These are phyloP conservation scores for Rhizoglyphus robini DNA, from an alignment of 1,140 invertebrate species.

Conservation along the genomic window DNA sequence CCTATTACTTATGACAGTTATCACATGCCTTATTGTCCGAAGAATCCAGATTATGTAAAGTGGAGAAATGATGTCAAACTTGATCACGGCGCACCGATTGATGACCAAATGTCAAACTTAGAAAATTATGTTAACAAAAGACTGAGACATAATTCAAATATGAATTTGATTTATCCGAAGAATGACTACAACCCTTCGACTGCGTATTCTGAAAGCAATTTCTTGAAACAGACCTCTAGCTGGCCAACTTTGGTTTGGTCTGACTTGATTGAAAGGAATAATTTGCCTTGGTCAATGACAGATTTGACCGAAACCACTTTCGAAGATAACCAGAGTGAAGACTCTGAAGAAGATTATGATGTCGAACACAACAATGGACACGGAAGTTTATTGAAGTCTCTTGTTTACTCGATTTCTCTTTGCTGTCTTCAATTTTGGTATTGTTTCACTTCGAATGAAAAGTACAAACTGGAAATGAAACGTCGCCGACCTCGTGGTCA, in stretches of 20 bases:
- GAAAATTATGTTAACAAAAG: neutral
- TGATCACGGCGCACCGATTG: neutral
- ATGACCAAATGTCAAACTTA: neutral
- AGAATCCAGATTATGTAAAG: neutral
- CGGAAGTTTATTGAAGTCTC: slow-evolving; percentile 8
- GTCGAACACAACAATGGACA: neutral
- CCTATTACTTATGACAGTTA: too few relatives aligned
- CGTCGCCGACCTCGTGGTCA: slow-evolving; percentile 24
- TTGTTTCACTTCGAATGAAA: slow-evolving; percentile 54
- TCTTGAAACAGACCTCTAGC: neutral
- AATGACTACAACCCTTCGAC: neutral
- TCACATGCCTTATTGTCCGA: slow-evolving; percentile 15
- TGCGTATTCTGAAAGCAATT: neutral
- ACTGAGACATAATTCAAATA: neutral
- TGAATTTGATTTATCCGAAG: neutral
- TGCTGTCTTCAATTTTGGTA: slow-evolving; percentile 31
- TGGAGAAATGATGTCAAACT: neutral
- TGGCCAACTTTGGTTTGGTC: neutral
- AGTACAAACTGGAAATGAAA: slow-evolving; percentile 29
- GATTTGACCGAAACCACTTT: slow-evolving; percentile 3
- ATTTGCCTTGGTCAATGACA: neutral
- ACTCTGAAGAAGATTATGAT: slow-evolving; percentile 13
- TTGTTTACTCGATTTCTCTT: neutral
- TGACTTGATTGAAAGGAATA: neutral
- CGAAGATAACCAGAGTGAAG: neutral